Percentiles rank a stretch among this genome's conserved stretches.
Evolutionary conservation across 2,888 invertebrate genomes (phyloP).

Genomic region (Chironomus riparius): DNA sequence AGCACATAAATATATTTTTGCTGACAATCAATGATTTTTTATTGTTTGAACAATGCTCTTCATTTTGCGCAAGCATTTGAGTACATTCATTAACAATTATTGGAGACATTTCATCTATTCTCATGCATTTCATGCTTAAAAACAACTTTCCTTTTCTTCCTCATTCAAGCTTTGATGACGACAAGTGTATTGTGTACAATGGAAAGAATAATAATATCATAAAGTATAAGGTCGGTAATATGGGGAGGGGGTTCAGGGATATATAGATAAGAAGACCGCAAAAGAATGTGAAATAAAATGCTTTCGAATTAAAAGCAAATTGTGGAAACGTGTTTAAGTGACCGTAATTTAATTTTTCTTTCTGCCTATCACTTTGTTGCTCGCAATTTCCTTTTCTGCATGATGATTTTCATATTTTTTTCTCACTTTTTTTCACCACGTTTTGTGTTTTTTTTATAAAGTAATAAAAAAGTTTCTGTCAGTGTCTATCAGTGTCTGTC

Average conservation of each 20-base stretch:
- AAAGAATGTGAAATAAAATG: conserved; percentile 2
- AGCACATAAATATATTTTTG: neutral
- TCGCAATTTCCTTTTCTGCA: too few species aligned
- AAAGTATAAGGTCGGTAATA: neutral
- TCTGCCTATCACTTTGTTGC: neutral
- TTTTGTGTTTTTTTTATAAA: too few species aligned
- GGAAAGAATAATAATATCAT: neutral
- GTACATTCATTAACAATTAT: neutral
- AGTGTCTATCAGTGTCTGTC: too few species aligned
- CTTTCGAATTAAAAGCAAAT: conserved; percentile 16
- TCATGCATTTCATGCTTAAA: too few species aligned
- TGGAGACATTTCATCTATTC: neutral
- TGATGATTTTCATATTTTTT: too few species aligned
- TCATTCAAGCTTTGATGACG: too few species aligned
- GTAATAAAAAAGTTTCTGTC: too few species aligned
- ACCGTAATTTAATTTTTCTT: conserved; percentile 11
- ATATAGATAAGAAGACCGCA: neutral
- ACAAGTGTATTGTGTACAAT: neutral
- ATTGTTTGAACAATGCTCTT: neutral
- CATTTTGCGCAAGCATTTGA: neutral
- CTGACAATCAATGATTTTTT: conserved; percentile 20
- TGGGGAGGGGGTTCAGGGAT: neutral
- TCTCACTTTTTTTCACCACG: too few species aligned
- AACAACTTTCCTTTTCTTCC: too few species aligned
- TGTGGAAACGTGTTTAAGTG: conserved; percentile 21